Evolutionary conservation across 2,888 invertebrate genomes (phyloP), one percentile per base, ranked within the genome.

Genomic region (Tachina lurida): DNA sequence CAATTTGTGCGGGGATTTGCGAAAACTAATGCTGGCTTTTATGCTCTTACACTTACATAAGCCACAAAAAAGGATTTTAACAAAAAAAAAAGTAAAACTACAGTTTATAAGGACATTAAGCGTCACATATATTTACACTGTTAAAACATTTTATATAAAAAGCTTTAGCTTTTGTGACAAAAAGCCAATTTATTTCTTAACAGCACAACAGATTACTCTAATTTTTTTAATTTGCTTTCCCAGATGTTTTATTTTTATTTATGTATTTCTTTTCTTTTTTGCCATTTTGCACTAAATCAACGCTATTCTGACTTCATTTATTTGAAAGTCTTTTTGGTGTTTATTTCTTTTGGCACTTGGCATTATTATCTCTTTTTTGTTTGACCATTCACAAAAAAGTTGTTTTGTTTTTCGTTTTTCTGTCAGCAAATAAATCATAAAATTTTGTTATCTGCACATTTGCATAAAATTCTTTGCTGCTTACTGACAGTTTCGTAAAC

Each of bases 121-220:
- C 45, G 12, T 13, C 31, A 39, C 56, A 22, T n/a, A 15, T 52
- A 68, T 52, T 49, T 39, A 7, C 22, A 47, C n/a, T 43, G 70
- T 41, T 47, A 31, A 31, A 22, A 31, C 9, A n/a, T 31, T 49
- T 8, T 22, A 43, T 43, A 58, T 10, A n/a, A 60, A 60, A 60
- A 70, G 58, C 58, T 62, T 74, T 12, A 74, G 62, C 60, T 62
- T 39, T 62, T 62, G 7, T 41, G 12, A 15, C 45, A n/a, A 10
- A 47, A 73, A 73, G 45, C 47, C 60, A 73, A 73, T 74, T 74
- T 73, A 17, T 31, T 62, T 73, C 49, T 41, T 39, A 31, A 9
- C 31, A 47, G 0, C 15, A 45, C n/a, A 4, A 17, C 47, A 47
- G 45, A 73, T 73, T 60, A 47, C 39, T 17, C 17, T 47, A n/a